Conservation (phyloP, 2,888 invertebrate species). For the Leistus spinibarbis region DNA sequence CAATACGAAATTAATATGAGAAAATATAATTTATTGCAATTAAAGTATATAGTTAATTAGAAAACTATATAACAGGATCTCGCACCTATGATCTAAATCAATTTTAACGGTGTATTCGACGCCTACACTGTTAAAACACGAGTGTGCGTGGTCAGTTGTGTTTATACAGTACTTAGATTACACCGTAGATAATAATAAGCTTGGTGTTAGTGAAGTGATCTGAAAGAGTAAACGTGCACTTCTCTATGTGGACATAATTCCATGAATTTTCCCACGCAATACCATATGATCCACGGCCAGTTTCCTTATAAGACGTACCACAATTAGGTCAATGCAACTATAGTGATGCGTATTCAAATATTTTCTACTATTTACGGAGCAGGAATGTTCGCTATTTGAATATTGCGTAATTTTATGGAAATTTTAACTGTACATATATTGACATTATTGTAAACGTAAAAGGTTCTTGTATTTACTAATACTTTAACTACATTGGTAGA, state of each 20-base stretch:
- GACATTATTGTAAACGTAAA: not conserved
- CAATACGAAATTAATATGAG: not conserved
- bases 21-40: not conserved
- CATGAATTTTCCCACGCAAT: constrained; percentile 15
- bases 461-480: not conserved
- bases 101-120: not conserved
- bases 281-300: not conserved
- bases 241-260: not conserved
- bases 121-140: not conserved
- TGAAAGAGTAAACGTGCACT: no score
- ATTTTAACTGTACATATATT: not conserved
- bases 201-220: not conserved
- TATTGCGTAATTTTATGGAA: not conserved
- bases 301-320: constrained; percentile 17
- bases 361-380: not conserved
- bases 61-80: not conserved
- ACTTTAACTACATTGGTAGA: no score
- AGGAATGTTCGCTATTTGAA: not conserved
- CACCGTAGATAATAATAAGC: not conserved
- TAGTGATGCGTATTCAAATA: constrained; percentile 13
- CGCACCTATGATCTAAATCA: not conserved
- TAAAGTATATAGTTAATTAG: not conserved
- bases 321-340: constrained; percentile 30
- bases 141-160: not conserved
- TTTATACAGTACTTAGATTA: not conserved